phyloP scores from a whole-genome alignment of 2,797 vertebrate species.

The Stomatorhinus walkeri region DNA sequence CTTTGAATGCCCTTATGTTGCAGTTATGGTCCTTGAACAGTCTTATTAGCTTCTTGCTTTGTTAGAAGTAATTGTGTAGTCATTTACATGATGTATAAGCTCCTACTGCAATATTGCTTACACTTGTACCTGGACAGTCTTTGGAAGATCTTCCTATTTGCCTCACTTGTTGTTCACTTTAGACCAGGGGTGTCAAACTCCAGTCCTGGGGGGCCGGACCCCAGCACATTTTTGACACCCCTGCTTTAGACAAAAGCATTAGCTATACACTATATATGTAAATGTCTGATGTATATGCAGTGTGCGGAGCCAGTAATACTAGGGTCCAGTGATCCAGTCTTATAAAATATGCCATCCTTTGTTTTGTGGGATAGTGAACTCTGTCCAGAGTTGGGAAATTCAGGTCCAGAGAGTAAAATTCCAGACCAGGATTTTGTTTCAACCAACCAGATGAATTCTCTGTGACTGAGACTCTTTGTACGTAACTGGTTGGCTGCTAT shows the following conservation, averaged over 20 bases:
- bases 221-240: neutral
- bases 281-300: neutral
- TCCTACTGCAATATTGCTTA: neutral
- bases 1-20: neutral
- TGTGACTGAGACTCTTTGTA: neutral
- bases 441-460: neutral
- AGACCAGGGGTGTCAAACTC: neutral
- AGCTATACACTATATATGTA: neutral
- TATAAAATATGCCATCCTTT: neutral
- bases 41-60: neutral
- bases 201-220: neutral
- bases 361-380: neutral
- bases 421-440: neutral
- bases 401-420: neutral
- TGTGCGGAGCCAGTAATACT: neutral
- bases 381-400: neutral
- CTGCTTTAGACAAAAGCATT: neutral
- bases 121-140: neutral
- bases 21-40: neutral
- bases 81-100: neutral
- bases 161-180: neutral
- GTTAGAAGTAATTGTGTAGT: neutral
- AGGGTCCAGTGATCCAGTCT: neutral
- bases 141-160: neutral
- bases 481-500: neutral